Evolutionary conservation across 2,888 invertebrate species (phyloP), one percentile per base, ranked within the genome.

Genomic region (Standfussiana lucernea): DNA sequence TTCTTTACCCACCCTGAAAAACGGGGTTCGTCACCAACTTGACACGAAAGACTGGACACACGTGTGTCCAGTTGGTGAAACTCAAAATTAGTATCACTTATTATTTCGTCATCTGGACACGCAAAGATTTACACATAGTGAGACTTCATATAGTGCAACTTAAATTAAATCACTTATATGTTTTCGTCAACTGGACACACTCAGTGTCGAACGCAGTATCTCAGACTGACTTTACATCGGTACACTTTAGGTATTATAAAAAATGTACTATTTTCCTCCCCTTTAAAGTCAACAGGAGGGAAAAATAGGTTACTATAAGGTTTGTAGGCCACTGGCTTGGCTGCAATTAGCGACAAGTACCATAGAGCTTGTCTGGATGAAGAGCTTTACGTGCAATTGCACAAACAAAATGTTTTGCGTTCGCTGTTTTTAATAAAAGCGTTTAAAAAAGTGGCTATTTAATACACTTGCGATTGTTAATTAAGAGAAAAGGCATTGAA

Each of bases 321-420:
- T 75, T 82, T 82, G 74, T 83, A 81, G 85, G 82, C 59, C 85
- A 74, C 79, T 24, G 42, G 65, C 74, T 64, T 24, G 71, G 45
- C 61, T 78, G 83, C 83, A 84, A 84, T 84, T 84, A 84, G 85
- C 35, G 74, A 75, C 74, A 61, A 84, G 83, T 59, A 53, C 70
- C 78, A 82, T 82, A 82, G 82, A 84, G 77, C 68, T 21, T 77
- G 84, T 83, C 74, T 69, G 69, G 53, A 40, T 75, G 78, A 61
- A 78, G 75, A 62, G 71, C 28, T 84, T 75, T 66, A 84, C 74
- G 78, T 75, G 61, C 62, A 80, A 73, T 74, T 78, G 74, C 76
- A 45, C 56, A 72, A 64, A 75, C 61, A 79, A 83, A 73, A 83
- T 70, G 72, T 77, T 72, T 70, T 59, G 32, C 24, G 35, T 56